Evolutionary conservation across 2,797 vertebrate species (phyloP).

Genomic region (Limosa lapponica): DNA sequence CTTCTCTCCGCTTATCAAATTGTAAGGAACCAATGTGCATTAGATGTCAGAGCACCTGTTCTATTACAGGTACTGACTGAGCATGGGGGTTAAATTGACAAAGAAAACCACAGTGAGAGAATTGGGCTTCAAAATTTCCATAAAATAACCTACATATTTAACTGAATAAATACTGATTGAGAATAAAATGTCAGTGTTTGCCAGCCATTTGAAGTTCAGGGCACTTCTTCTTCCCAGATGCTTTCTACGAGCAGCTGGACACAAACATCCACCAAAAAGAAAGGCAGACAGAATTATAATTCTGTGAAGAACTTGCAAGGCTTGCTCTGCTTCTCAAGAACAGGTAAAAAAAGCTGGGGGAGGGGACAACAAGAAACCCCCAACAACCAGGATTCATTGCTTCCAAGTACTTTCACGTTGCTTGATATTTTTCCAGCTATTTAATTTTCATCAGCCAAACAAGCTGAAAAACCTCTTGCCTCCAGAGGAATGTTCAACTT

Average conservation of each 20-base stretch:
- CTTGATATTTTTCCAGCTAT: neutral
- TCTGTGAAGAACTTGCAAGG: neutral
- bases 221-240: slow-evolving; percentile 2
- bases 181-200: slow-evolving; percentile 8
- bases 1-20: neutral
- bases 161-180: neutral
- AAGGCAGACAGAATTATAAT: neutral
- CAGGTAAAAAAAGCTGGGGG: neutral
- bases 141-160: neutral
- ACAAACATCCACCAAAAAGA: neutral
- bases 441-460: neutral
- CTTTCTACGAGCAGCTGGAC: neutral
- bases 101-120: neutral
- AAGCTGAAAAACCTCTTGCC: neutral
- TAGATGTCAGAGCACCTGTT: neutral
- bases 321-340: neutral
- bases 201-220: neutral
- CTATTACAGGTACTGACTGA: neutral
- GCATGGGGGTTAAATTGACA: neutral
- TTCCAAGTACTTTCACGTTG: neutral
- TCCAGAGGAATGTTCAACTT: neutral
- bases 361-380: neutral
- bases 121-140: neutral
- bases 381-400: neutral
- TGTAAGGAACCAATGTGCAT: neutral